Evolutionary conservation across 2,888 invertebrate genomes (phyloP).

Genomic region (Eutolmus rufibarbis): DNA sequence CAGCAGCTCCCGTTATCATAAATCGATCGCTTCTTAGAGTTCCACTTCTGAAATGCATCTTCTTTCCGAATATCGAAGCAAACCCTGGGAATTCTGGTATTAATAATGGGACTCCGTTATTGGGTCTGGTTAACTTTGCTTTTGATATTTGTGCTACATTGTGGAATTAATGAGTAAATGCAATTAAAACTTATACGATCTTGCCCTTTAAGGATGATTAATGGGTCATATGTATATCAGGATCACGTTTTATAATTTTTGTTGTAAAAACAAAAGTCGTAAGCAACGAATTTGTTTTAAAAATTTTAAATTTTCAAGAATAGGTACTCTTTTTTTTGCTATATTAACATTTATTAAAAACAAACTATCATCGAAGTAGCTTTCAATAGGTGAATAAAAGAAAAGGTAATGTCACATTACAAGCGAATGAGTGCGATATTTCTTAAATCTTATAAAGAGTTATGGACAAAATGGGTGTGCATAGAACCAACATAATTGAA

Average conservation of each 20-base stretch:
- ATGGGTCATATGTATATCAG: neutral
- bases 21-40: conserved; percentile 87
- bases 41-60: conserved; percentile 88
- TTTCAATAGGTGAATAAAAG: too few relatives aligned
- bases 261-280: neutral
- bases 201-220: neutral
- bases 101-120: neutral
- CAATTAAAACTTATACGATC: neutral
- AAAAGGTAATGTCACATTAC: too few relatives aligned
- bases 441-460: too few relatives aligned
- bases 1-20: conserved; percentile 78
- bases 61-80: conserved; percentile 85
- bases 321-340: neutral
- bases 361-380: too few relatives aligned
- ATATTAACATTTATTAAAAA: neutral
- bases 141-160: neutral
- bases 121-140: neutral
- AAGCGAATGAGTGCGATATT: too few relatives aligned
- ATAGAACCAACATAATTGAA: too few relatives aligned
- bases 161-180: neutral
- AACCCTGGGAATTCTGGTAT: conserved; percentile 83
- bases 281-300: neutral
- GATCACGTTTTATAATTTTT: neutral
- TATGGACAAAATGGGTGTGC: too few relatives aligned
- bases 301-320: neutral